Percentiles rank a stretch among this genome's conserved stretches.
These are phyloP conservation scores for Trachymyrmex septentrionalis DNA, from an alignment of 1,140 invertebrate genomes.

Conservation along the genomic window DNA sequence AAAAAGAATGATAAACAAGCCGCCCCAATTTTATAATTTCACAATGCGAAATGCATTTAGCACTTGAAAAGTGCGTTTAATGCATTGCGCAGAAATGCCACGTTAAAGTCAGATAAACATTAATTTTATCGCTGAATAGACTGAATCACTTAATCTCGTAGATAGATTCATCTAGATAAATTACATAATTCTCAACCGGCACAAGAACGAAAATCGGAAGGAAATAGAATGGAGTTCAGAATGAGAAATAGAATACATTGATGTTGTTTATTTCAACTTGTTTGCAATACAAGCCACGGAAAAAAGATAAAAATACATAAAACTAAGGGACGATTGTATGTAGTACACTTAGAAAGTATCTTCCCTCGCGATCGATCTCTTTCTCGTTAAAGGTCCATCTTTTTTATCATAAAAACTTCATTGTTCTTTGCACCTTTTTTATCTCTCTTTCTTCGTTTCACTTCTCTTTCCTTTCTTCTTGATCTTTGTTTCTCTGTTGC, in stretches of 20 bases:
- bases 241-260: no score
- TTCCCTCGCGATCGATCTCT: not conserved
- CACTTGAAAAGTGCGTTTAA: not conserved
- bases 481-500: not conserved
- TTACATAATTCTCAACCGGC: no score
- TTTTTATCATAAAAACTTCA: constrained; percentile 2
- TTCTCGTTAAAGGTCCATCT: not conserved
- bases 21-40: constrained; percentile 15
- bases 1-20: not conserved
- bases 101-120: not conserved
- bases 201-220: no score
- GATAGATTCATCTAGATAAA: no score
- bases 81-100: not conserved
- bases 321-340: not conserved
- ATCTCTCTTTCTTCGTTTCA: not conserved
- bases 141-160: no score
- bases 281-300: no score
- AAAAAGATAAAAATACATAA: not conserved
- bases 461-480: no score
- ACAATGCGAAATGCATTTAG: not conserved
- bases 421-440: not conserved
- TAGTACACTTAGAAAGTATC: not conserved
- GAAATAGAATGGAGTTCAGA: no score
- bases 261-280: no score
- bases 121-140: no score